These are phyloP conservation scores for Acinonyx jubatus DNA, from an alignment of 2,113 vertebrate species.

Conservation along the genomic window DNA sequence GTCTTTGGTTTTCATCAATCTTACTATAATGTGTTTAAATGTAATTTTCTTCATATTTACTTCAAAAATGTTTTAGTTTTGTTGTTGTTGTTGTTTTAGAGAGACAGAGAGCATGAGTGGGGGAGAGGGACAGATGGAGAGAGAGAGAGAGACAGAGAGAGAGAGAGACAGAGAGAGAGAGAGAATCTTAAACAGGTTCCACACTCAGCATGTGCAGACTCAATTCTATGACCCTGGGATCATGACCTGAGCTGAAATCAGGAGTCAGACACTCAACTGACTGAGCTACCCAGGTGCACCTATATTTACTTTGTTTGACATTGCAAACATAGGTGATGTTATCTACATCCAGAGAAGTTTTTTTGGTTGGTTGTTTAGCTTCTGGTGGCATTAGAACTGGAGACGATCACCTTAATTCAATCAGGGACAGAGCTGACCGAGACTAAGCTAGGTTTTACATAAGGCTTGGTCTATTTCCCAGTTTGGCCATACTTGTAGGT, in stretches of 20 bases:
- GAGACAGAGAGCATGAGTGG: no score
- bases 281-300: no score
- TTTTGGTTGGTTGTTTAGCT: not conserved
- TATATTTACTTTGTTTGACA: not conserved
- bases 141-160: no score
- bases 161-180: no score
- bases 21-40: not conserved
- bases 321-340: not conserved
- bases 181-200: no score
- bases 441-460: not conserved
- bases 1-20: not conserved
- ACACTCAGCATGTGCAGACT: no score
- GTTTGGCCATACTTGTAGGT: not conserved
- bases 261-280: no score
- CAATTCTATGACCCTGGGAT: no score
- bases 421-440: not conserved
- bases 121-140: no score
- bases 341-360: not conserved
- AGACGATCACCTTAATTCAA: not conserved
- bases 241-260: no score
- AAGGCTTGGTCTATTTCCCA: not conserved
- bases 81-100: no score
- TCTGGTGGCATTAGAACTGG: not conserved
- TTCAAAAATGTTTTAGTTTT: not conserved
- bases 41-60: slow-evolving; percentile 3